Conservation (phyloP, 2,113 vertebrate genomes). For the Peromyscus polionotus region DNA sequence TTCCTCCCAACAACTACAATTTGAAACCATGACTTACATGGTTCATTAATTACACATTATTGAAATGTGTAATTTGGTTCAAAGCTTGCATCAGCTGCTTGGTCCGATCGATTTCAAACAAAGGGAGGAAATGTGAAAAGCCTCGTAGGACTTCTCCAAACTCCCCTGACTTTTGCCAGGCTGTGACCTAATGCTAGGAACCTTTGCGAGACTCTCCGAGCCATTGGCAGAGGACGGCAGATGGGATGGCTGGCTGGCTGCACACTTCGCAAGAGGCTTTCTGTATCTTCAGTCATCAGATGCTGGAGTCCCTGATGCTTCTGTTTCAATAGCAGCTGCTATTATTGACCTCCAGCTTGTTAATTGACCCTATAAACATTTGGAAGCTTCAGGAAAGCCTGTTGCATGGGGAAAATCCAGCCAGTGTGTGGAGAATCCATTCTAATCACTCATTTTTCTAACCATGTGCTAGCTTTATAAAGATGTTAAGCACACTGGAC, state of each 20-base stretch:
- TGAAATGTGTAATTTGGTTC: slow-evolving; percentile 77
- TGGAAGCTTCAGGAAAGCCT: slow-evolving; percentile 61
- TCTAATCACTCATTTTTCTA: slow-evolving; percentile 73
- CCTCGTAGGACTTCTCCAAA: slow-evolving; percentile 73
- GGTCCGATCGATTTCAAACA: slow-evolving; percentile 70
- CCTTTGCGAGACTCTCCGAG: slow-evolving; percentile 73
- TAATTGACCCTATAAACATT: slow-evolving; percentile 31
- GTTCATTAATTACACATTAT: not conserved
- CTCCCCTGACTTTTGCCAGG: slow-evolving; percentile 78
- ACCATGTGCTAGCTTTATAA: slow-evolving; percentile 78
- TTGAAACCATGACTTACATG: slow-evolving; percentile 68
- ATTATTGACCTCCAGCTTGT: slow-evolving; percentile 39
- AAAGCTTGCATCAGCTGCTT: slow-evolving; percentile 79
- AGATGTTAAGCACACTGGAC: slow-evolving; percentile 84
- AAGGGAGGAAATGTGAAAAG: slow-evolving; percentile 38
- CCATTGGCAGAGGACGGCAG: slow-evolving; percentile 66
- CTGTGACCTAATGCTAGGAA: slow-evolving; percentile 83
- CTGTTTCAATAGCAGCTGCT: slow-evolving; percentile 69
- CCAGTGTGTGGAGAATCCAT: slow-evolving; percentile 62
- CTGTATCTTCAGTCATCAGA: slow-evolving; percentile 28
- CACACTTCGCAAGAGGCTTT: slow-evolving; percentile 21
- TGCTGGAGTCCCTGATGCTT: slow-evolving; percentile 29
- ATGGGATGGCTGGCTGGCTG: not conserved
- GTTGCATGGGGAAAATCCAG: not conserved
- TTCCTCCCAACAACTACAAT: slow-evolving; percentile 71